phyloP scores from a whole-genome alignment of 2,113 vertebrate genomes.

The Python bivittatus region DNA sequence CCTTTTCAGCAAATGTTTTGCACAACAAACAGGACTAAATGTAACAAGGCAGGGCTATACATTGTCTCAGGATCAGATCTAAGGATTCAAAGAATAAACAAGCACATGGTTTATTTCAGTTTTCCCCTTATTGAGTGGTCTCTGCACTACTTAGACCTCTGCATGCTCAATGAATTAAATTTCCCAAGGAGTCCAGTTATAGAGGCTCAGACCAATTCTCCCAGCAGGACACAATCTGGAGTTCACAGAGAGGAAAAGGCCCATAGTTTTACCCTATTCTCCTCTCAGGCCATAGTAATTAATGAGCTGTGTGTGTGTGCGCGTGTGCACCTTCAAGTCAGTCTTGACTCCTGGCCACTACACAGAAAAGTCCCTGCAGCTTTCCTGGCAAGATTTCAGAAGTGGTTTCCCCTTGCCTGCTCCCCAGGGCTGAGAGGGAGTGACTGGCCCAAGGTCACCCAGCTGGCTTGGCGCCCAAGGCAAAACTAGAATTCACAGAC shows the following conservation, averaged over 20 bases:
- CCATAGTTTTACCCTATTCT: not conserved
- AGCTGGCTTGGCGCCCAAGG: too few relatives aligned
- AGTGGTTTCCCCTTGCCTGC: not conserved
- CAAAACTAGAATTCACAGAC: too few relatives aligned
- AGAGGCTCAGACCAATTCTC: not conserved
- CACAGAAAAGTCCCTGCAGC: not conserved
- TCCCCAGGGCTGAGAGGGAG: not conserved
- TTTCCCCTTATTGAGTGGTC: not conserved
- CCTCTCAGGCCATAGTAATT: not conserved
- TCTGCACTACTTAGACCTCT: not conserved
- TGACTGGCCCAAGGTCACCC: too few relatives aligned
- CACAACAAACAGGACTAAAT: not conserved
- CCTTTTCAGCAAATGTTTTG: not conserved
- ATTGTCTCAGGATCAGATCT: not conserved
- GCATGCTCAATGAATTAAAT: not conserved
- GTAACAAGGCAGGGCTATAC: not conserved
- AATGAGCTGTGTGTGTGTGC: not conserved
- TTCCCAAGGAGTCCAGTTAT: not conserved
- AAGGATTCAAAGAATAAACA: not conserved
- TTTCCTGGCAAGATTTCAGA: not conserved
- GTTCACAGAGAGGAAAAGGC: not conserved
- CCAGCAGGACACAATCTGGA: not conserved
- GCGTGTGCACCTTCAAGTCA: not conserved
- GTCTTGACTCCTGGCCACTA: not conserved
- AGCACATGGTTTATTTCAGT: not conserved